A percentile compares a stretch with the other conserved stretches of the same genome.
Conservation (phyloP, 1,140 invertebrate species). For the Archegozetes longisetosus region DNA sequence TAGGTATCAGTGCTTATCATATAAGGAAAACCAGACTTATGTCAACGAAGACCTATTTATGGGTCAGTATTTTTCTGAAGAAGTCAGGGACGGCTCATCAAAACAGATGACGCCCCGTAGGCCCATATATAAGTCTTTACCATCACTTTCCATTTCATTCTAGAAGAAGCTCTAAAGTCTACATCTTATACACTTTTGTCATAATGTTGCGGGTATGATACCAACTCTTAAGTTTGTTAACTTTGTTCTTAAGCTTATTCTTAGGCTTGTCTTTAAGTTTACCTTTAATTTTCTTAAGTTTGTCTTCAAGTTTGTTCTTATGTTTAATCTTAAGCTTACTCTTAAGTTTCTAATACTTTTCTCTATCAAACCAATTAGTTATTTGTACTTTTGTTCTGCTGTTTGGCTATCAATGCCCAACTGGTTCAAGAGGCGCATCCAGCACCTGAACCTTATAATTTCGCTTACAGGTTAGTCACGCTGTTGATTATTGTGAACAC, state of each 20-base stretch:
- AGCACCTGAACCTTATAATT: slow-evolving; percentile 9
- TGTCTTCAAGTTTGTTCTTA: no score
- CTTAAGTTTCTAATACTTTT: slow-evolving; percentile 2
- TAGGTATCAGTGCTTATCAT: no score
- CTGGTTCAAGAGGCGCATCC: slow-evolving; percentile 2
- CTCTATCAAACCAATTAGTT: neutral
- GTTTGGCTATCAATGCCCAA: neutral
- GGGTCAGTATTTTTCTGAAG: neutral
- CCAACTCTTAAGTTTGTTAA: no score
- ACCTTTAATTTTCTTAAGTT: no score
- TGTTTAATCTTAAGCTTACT: neutral
- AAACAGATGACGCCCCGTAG: neutral
- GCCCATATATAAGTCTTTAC: neutral
- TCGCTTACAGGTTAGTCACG: slow-evolving; percentile 1
- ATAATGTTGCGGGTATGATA: no score
- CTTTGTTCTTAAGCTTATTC: no score
- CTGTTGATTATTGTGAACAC: neutral
- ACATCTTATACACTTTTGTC: no score
- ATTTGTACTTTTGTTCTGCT: neutral
- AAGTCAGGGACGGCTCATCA: neutral
- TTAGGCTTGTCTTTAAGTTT: no score
- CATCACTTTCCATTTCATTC: neutral
- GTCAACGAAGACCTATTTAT: neutral
- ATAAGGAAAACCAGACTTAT: no score
- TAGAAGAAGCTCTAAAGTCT: no score